Evolutionary conservation across 1,140 invertebrate species (phyloP).

Genomic region (Neomicropteryx cornuta): DNA sequence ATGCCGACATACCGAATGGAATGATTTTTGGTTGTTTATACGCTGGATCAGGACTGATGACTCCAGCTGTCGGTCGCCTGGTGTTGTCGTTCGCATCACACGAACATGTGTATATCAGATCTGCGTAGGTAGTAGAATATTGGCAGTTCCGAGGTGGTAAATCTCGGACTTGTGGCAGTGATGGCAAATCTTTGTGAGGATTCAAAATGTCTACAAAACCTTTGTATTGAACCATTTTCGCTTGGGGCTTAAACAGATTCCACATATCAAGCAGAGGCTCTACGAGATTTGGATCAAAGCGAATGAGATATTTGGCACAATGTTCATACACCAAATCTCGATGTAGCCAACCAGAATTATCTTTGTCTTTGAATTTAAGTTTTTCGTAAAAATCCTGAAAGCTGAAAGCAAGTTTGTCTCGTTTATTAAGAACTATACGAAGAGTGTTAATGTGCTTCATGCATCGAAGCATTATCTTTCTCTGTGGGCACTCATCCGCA

Average conservation of each 20-base stretch:
- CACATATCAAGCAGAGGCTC: constrained; percentile 26
- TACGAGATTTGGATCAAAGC: constrained; percentile 26
- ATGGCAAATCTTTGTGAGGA: constrained; percentile 24
- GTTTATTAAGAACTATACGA: constrained; percentile 25
- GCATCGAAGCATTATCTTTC: constrained; percentile 21
- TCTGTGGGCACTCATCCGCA: no score
- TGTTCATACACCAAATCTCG: constrained; percentile 24
- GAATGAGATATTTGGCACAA: constrained; percentile 23
- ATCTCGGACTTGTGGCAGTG: constrained; percentile 25
- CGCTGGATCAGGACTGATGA: no score
- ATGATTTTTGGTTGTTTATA: no score
- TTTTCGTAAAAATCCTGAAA: constrained; percentile 28
- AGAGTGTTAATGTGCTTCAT: constrained; percentile 32
- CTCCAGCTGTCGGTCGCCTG: constrained; percentile 27
- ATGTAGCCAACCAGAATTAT: constrained; percentile 24
- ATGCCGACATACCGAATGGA: constrained; percentile 28
- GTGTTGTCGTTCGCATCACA: constrained; percentile 16
- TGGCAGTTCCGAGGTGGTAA: constrained; percentile 22
- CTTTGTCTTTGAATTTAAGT: constrained; percentile 31
- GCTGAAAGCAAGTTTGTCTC: constrained; percentile 24
- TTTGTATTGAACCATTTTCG: constrained; percentile 26
- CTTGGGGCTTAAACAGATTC: constrained; percentile 27
- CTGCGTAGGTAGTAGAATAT: constrained; percentile 28
- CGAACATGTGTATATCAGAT: constrained; percentile 27
- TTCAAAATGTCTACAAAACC: constrained; percentile 26